Percentiles rank a stretch among this genome's conserved stretches.
These are phyloP conservation scores for Kobus ellipsiprymnus DNA, from an alignment of 2,113 vertebrate genomes.

Conservation along the genomic window DNA sequence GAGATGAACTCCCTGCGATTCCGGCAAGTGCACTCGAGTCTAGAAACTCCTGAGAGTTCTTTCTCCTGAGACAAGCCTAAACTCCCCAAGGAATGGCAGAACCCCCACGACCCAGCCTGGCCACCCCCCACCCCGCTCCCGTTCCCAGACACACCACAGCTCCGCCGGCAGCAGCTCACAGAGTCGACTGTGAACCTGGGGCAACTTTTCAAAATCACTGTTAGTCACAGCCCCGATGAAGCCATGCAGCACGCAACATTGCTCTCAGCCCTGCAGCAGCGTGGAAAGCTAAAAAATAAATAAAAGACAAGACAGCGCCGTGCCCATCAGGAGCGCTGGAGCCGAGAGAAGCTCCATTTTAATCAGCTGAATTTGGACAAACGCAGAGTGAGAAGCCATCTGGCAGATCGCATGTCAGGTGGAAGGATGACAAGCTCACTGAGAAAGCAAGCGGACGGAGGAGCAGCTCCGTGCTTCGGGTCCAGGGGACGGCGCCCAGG, in stretches of 20 bases:
- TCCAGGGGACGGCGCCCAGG: fast-evolving
- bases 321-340: fast-evolving
- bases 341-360: fast-evolving
- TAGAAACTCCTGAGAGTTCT: not conserved
- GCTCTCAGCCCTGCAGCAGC: too few relatives aligned
- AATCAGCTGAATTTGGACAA: fast-evolving
- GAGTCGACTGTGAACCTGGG: not conserved
- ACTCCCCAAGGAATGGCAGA: not conserved
- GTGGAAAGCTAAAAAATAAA: not conserved
- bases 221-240: not conserved
- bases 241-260: fast-evolving
- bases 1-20: fast-evolving
- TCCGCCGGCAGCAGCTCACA: fast-evolving
- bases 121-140: not conserved
- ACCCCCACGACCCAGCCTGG: not conserved
- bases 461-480: fast-evolving
- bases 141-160: not conserved
- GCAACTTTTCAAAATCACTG: not conserved
- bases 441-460: fast-evolving
- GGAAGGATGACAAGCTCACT: fast-evolving
- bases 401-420: fast-evolving
- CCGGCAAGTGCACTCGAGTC: fast-evolving
- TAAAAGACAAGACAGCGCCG: fast-evolving
- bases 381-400: fast-evolving
- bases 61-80: not conserved